Evolutionary conservation across 1,140 invertebrate species (phyloP).

Genomic region (Tachypleus tridentatus): DNA sequence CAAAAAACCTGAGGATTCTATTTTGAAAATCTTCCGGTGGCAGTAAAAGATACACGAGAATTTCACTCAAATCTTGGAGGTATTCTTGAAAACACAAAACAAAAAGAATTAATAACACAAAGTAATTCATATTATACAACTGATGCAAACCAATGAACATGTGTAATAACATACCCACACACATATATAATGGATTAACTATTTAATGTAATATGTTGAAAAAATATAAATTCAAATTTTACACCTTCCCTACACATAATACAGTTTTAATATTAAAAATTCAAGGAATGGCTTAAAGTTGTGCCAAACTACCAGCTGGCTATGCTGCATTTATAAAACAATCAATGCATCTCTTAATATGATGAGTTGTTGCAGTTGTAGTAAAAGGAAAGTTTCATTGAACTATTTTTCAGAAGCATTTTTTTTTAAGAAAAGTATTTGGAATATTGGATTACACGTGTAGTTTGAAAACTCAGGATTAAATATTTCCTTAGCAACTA

Average conservation of each 20-base stretch:
- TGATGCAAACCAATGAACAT: slow-evolving; percentile 10
- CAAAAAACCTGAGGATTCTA: slow-evolving; percentile 57
- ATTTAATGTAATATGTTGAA: too few species aligned
- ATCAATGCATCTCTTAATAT: too few species aligned
- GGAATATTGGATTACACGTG: too few species aligned
- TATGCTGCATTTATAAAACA: too few species aligned
- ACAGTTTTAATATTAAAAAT: slow-evolving; percentile 1
- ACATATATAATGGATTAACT: slow-evolving; percentile 35
- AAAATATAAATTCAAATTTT: slow-evolving; percentile 40
- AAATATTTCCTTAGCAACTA: too few species aligned
- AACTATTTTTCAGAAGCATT: too few species aligned
- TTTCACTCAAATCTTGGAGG: slow-evolving; percentile 67
- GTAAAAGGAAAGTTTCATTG: too few species aligned
- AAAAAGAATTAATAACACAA: slow-evolving; percentile 14
- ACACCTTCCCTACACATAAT: slow-evolving; percentile 1
- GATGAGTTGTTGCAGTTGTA: too few species aligned
- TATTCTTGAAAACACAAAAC: slow-evolving; percentile 49
- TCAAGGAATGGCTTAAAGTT: not conserved
- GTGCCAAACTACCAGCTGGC: too few species aligned
- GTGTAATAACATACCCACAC: slow-evolving; percentile 11
- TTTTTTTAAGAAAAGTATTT: too few species aligned
- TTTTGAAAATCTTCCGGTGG: slow-evolving; percentile 77
- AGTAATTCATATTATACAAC: slow-evolving; percentile 13
- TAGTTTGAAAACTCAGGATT: too few species aligned
- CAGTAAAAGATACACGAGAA: slow-evolving; percentile 67